These are phyloP conservation scores for Thalassarche chlororhynchos DNA, from an alignment of 2,113 vertebrate genomes.

Conservation along the genomic window DNA sequence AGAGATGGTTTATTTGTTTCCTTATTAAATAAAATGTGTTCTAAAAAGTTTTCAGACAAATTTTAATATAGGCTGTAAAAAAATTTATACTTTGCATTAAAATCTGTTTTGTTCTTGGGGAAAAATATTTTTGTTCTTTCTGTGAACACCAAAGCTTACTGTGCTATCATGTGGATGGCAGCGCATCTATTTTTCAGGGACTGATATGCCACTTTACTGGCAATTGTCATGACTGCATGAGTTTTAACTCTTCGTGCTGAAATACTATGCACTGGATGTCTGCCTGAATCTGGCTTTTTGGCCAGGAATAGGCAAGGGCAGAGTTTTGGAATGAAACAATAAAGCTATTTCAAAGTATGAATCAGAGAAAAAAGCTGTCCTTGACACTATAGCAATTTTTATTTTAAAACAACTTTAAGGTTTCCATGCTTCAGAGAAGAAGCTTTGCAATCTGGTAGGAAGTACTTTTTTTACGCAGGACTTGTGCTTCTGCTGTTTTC, in stretches of 20 bases:
- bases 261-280: background rate
- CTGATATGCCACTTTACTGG: background rate
- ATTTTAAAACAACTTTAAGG: background rate
- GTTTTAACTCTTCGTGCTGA: background rate
- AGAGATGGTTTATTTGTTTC: background rate
- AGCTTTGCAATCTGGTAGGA: background rate
- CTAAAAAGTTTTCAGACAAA: background rate
- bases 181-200: background rate
- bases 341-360: background rate
- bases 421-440: background rate
- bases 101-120: background rate
- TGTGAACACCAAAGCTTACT: background rate
- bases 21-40: background rate
- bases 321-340: background rate
- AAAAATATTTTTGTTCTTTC: background rate
- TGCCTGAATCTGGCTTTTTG: background rate
- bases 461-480: background rate
- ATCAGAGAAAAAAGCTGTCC: background rate
- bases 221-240: background rate
- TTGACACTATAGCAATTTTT: background rate
- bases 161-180: background rate
- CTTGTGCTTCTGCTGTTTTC: background rate
- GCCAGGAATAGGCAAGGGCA: background rate
- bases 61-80: background rate
- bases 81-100: background rate